Percentiles rank a stretch among this genome's conserved stretches.
These are phyloP conservation scores for Phallusia fumigata DNA, from an alignment of 23 tunicate species.

Conservation along the genomic window DNA sequence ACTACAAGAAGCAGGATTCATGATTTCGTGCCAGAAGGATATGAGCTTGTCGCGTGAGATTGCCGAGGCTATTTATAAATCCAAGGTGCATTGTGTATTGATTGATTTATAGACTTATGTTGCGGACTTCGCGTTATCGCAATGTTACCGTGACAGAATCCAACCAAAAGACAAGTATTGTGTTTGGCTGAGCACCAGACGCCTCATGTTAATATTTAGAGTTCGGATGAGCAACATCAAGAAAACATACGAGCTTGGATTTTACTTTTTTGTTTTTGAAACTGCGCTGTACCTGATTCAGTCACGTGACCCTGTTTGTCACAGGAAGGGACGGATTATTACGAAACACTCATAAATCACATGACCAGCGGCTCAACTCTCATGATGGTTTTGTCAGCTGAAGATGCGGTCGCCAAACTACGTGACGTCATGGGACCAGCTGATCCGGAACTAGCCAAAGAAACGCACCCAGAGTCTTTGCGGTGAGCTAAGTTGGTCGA, in stretches of 20 bases:
- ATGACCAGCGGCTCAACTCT: constrained; percentile 90
- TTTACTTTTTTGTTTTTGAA: too few species aligned
- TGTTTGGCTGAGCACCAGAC: too few species aligned
- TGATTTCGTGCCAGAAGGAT: constrained; percentile 82
- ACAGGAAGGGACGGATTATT: constrained; percentile 85
- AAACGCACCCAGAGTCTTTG: constrained; percentile 59
- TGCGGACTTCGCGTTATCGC: neutral
- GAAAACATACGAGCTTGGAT: too few species aligned
- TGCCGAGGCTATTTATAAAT: constrained; percentile 80
- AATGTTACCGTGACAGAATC: neutral
- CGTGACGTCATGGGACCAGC: constrained; percentile 83
- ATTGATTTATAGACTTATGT: neutral
- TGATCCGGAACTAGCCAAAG: constrained; percentile 84
- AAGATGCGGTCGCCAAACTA: constrained; percentile 78
- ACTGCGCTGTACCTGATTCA: too few species aligned
- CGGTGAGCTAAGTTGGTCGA: constrained; percentile 24
- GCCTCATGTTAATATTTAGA: too few species aligned
- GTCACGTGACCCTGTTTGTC: too few species aligned
- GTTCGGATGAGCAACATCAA: too few species aligned
- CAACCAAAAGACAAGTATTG: too few species aligned
- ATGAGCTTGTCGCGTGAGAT: constrained; percentile 76
- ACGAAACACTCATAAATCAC: constrained; percentile 76
- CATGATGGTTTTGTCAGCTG: constrained; percentile 88
- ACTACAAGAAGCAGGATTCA: constrained; percentile 86
- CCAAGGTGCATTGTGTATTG: constrained; percentile 42